Evolutionary conservation across 1,140 invertebrate genomes (phyloP).

Genomic region (Yoshiicerus persimilis): DNA sequence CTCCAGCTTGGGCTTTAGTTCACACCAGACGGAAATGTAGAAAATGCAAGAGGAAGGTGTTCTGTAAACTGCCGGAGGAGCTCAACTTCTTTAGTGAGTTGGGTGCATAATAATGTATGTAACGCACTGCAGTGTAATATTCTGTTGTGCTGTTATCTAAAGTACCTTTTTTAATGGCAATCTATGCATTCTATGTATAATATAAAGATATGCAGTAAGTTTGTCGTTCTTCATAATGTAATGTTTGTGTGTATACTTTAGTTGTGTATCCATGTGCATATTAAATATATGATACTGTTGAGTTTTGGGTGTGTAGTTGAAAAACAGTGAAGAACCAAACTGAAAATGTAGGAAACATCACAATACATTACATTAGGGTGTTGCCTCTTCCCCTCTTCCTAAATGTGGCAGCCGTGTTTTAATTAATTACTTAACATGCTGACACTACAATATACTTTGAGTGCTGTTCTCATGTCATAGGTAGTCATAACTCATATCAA

Average conservation of each 20-base stretch:
- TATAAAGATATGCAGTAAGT: background rate
- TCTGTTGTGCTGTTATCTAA: background rate
- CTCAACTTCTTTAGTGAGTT: background rate
- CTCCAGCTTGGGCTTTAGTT: background rate
- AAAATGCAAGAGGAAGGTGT: slow-evolving; percentile 12
- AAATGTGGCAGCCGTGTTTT: slow-evolving; percentile 8
- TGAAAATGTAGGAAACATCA: background rate
- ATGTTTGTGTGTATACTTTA: no score
- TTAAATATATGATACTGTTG: background rate
- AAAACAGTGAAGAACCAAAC: background rate
- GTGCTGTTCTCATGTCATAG: background rate
- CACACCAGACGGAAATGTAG: background rate
- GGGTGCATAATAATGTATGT: background rate
- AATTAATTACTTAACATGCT: slow-evolving; percentile 21
- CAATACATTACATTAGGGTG: slow-evolving; percentile 10
- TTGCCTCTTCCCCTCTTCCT: slow-evolving; percentile 6
- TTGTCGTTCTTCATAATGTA: background rate
- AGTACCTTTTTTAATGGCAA: background rate
- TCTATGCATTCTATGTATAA: background rate
- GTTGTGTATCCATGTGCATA: no score
- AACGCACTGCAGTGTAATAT: background rate
- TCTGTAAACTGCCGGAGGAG: background rate
- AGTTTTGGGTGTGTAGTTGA: background rate
- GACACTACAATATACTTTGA: background rate
- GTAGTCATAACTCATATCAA: background rate